Percentiles rank a stretch among this genome's conserved stretches.
Evolutionary conservation across 2,797 vertebrate genomes (phyloP).

Genomic region (Selene dorsalis): DNA sequence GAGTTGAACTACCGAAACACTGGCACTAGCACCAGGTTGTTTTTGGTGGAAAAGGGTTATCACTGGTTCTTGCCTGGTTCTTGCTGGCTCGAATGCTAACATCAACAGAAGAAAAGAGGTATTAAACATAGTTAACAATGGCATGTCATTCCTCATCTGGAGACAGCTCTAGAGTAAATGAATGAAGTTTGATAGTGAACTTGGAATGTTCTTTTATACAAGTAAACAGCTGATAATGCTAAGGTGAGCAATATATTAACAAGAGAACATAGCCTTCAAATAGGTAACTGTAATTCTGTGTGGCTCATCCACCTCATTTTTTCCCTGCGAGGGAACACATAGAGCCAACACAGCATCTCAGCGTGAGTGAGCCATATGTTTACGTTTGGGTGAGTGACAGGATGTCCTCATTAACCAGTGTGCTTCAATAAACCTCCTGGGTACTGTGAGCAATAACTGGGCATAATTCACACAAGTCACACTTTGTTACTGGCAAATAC

Average conservation of each 20-base stretch:
- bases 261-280: neutral
- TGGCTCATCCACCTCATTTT: neutral
- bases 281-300: neutral
- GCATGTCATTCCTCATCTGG: too few species aligned
- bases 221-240: too few species aligned
- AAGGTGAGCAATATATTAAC: neutral
- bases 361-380: neutral
- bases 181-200: too few species aligned
- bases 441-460: constrained; percentile 4
- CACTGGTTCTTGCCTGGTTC: too few species aligned
- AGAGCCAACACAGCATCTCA: neutral
- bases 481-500: constrained; percentile 5
- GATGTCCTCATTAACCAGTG: constrained; percentile 34
- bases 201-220: too few species aligned
- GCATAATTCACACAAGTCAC: constrained; percentile 7
- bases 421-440: constrained; percentile 5
- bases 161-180: too few species aligned
- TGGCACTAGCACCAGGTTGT: too few species aligned
- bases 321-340: neutral
- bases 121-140: too few species aligned
- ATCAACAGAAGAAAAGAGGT: too few species aligned
- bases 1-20: too few species aligned
- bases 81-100: too few species aligned
- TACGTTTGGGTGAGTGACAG: neutral
- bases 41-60: too few species aligned